Base-by-base conservation (phyloP, 2,888 invertebrate species). In the Galerucella calmariensis region DNA sequence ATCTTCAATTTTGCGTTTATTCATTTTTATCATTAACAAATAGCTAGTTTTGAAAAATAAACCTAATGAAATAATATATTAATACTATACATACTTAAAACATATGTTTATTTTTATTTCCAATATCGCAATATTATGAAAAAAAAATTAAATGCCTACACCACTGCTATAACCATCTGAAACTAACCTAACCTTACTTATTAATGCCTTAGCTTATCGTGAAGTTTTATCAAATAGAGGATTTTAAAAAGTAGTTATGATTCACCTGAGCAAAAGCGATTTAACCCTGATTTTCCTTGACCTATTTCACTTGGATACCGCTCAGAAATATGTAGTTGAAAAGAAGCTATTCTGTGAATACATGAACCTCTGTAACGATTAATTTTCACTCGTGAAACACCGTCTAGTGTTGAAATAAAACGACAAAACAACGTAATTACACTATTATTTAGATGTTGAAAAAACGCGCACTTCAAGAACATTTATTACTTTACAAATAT, bases 1-100 rank as follows among this genome's bases (percentile, higher is more conserved):
- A 24, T 66, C 61, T 8, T 75, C 75, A 41, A 66, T 9, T 69
- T 75, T 75, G 61, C 75, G 59, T 69, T 75, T 75, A 72, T 62
- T 75, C 75, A 75, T 75, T 35, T 66, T 72, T 35, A 10, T n/a
- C 14, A 51, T 51, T 14, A 20, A 63, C 12, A 41, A 46, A 12
- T 20, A 44, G 5, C 4, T 20, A 20, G 2, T 46, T 44, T 46
- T 16, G 9, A 24, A 44, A 46, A 46, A 20, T 16, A 16, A 46
- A 46, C 12, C 44, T 41, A 16, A 46, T 20, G n/a, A 65, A 65
- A 65, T 16, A 44, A 9, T 14, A 14, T 46, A 41, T 12, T 62
- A n/a, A 65, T 46, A 44, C 59, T 24, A 9, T 56, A 16, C 3
- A 5, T 6, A 24, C 41, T 20, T 48, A 14, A 44, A 69, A 61